A percentile compares a stretch with the other conserved stretches of the same genome.
Evolutionary conservation across 2,888 invertebrate species (phyloP).

Genomic region (Drosophila gaucha): DNA sequence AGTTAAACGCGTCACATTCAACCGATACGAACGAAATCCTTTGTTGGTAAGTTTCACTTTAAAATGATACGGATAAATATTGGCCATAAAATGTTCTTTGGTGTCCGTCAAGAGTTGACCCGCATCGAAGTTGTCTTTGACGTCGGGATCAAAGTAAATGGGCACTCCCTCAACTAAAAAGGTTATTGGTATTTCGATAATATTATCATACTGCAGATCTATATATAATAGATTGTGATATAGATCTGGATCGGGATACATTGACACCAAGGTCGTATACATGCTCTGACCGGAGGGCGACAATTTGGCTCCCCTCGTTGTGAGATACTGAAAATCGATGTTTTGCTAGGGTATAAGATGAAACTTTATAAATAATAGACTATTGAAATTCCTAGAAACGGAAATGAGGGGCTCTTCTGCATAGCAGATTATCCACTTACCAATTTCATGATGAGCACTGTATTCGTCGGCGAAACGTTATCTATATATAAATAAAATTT

Average conservation of each 20-base stretch:
- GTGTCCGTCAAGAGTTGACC: slow-evolving; percentile 69
- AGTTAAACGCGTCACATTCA: slow-evolving; percentile 65
- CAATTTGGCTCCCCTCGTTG: slow-evolving; percentile 70
- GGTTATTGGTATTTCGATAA: slow-evolving; percentile 69
- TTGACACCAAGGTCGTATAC: slow-evolving; percentile 63
- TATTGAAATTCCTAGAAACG: fast-evolving
- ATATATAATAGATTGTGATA: slow-evolving; percentile 74
- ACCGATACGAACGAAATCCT: slow-evolving; percentile 74
- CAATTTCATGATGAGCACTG: slow-evolving; percentile 69
- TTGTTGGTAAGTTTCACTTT: slow-evolving; percentile 68
- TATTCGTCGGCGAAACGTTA: slow-evolving; percentile 76
- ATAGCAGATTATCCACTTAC: no score
- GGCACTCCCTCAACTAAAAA: slow-evolving; percentile 78
- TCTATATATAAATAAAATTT: slow-evolving; percentile 72
- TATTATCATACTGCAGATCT: slow-evolving; percentile 62
- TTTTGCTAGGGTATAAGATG: slow-evolving; percentile 45
- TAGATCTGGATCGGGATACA: slow-evolving; percentile 75
- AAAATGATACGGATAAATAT: slow-evolving; percentile 49
- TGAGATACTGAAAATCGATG: slow-evolving; percentile 54
- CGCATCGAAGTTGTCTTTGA: slow-evolving; percentile 66
- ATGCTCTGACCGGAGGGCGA: slow-evolving; percentile 70
- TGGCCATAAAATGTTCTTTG: slow-evolving; percentile 44
- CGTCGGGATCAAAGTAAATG: slow-evolving; percentile 73
- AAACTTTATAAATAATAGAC: neutral
- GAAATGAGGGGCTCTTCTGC: neutral